Conservation (phyloP, 2,113 vertebrate species). For the Lipophrys pholis region DNA sequence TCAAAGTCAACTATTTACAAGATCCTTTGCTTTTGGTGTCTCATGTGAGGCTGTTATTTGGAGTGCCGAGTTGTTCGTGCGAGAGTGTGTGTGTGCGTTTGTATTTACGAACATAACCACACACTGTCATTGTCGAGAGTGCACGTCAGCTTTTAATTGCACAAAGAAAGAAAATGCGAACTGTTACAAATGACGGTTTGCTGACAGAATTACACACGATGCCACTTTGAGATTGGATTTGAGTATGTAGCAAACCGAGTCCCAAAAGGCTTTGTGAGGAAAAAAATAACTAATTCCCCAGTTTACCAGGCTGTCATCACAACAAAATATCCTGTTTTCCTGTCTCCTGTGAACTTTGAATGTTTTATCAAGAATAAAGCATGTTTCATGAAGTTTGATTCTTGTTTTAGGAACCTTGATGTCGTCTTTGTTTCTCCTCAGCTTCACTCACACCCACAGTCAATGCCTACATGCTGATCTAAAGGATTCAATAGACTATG, state of each 20-base stretch:
- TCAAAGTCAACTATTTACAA: conserved; percentile 13
- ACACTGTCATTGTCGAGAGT: background rate
- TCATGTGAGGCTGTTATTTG: conserved; percentile 4
- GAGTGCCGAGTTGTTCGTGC: background rate
- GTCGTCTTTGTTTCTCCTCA: conserved; percentile 1
- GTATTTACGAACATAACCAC: background rate
- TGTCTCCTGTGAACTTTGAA: background rate
- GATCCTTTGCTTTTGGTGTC: background rate
- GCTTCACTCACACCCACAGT: conserved; percentile 11
- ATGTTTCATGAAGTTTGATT: conserved; percentile 2
- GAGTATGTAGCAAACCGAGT: background rate
- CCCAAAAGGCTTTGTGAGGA: conserved; percentile 1
- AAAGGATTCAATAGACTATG: too few relatives aligned
- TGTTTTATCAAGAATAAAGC: conserved; percentile 19
- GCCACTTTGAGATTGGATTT: conserved; percentile 4
- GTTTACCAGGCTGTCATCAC: conserved; percentile 27
- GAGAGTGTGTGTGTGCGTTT: background rate
- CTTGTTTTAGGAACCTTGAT: conserved; percentile 1
- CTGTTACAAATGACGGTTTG: conserved; percentile 8
- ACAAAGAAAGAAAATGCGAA: conserved; percentile 9
- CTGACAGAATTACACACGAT: conserved; percentile 6
- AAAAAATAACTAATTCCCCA: conserved; percentile 22
- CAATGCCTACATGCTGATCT: background rate
- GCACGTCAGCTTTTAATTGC: conserved; percentile 3
- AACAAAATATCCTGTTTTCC: conserved; percentile 11